A percentile compares a stretch with the other conserved stretches of the same genome.
Conservation (phyloP, 2,888 invertebrate species). For the Teleogryllus oceanicus region DNA sequence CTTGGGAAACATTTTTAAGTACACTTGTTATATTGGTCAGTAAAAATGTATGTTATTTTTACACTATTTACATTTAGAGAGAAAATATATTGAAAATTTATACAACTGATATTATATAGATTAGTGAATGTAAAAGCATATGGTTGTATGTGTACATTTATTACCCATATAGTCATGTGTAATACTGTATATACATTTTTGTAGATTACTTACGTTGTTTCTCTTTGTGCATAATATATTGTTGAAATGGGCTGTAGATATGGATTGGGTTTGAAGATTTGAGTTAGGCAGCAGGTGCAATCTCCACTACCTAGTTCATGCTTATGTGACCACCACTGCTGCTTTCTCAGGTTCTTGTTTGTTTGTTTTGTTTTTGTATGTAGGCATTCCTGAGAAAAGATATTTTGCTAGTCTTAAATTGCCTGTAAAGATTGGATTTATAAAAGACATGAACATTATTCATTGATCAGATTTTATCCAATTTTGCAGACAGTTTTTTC, state of each 20-base stretch:
- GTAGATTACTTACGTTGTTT: neutral
- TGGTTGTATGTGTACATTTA: neutral
- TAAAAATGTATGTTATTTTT: neutral
- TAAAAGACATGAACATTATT: neutral
- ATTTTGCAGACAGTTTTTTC: neutral
- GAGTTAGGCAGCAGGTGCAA: neutral
- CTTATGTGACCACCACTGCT: neutral
- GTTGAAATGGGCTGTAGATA: neutral
- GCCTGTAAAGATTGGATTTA: neutral
- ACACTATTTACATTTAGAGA: neutral
- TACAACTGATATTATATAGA: conserved; percentile 1
- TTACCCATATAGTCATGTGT: neutral
- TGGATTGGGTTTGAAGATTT: neutral
- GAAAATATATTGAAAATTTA: conserved; percentile 6
- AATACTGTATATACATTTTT: neutral
- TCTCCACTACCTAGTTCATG: neutral
- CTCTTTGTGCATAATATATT: neutral
- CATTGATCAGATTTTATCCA: neutral
- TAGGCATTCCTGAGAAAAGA: neutral
- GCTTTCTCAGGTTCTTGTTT: neutral
- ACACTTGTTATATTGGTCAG: neutral
- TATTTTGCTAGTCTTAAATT: conserved; percentile 11
- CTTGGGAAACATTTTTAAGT: neutral
- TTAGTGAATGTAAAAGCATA: too few relatives aligned
- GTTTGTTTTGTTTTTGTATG: too few relatives aligned